Percentiles rank a stretch among this genome's conserved stretches.
These are phyloP conservation scores for Carterocephalus palaemon DNA, from an alignment of 2,888 invertebrate genomes.

Conservation along the genomic window DNA sequence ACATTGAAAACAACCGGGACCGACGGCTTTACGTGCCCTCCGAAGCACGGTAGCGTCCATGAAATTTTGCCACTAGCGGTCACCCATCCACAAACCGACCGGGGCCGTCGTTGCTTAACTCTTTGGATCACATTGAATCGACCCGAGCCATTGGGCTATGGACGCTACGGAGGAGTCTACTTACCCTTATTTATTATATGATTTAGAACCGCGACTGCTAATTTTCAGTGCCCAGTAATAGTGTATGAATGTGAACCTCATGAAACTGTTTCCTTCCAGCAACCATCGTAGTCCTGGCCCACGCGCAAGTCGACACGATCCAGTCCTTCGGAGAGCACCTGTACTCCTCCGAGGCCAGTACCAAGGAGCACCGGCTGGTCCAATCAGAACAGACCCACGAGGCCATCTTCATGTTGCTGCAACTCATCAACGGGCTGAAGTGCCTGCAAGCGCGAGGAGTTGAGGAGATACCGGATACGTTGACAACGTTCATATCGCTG, in stretches of 20 bases:
- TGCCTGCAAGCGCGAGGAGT: conserved; percentile 90
- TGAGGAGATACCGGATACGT: conserved; percentile 85
- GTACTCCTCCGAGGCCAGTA: conserved; percentile 72
- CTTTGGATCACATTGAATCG: too few species aligned
- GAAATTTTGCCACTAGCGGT: too few species aligned
- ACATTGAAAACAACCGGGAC: too few species aligned
- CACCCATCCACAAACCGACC: too few species aligned
- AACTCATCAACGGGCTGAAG: conserved; percentile 89
- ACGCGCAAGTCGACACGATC: conserved; percentile 86
- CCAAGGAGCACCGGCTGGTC: conserved; percentile 63
- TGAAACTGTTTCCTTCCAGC: conserved; percentile 76
- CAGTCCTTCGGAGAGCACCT: conserved; percentile 83
- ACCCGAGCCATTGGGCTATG: too few species aligned
- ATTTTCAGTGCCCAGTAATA: too few species aligned
- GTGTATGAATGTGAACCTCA: background rate
- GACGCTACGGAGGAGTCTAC: too few species aligned
- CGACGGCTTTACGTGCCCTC: too few species aligned
- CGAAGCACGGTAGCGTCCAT: too few species aligned
- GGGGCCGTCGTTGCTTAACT: too few species aligned
- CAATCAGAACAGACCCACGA: conserved; percentile 80
- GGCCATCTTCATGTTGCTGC: conserved; percentile 87
- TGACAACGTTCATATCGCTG: conserved; percentile 85
- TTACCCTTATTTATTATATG: too few species aligned
- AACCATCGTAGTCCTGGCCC: conserved; percentile 86
- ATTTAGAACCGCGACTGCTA: too few species aligned